These are phyloP conservation scores for Corythornis madagascariensis DNA, from an alignment of 2,113 vertebrate genomes.

Conservation along the genomic window DNA sequence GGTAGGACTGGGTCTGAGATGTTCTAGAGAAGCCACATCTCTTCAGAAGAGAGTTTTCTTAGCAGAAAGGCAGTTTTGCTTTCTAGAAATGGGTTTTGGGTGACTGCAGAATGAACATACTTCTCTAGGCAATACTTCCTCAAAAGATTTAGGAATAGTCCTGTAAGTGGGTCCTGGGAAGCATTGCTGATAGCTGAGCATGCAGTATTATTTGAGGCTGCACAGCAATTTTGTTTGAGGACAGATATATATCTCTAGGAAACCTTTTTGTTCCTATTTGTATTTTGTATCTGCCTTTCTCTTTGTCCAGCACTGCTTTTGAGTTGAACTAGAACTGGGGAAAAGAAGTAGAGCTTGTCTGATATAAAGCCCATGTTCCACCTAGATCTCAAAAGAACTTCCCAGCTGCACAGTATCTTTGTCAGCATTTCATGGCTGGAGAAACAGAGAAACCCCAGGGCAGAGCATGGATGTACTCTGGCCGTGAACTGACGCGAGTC, in stretches of 20 bases:
- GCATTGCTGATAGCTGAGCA: background rate
- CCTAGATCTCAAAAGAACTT: background rate
- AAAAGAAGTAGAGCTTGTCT: background rate
- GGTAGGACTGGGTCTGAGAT: background rate
- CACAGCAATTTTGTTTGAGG: background rate
- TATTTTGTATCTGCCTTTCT: background rate
- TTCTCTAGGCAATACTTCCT: background rate
- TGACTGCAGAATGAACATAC: background rate
- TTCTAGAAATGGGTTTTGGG: background rate
- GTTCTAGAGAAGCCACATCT: background rate
- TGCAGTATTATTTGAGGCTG: background rate
- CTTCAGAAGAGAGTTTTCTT: background rate
- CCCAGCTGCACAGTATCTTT: background rate
- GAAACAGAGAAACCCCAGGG: background rate
- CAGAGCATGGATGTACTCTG: background rate
- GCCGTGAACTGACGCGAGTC: background rate
- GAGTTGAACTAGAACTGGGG: background rate
- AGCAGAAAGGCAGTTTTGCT: background rate
- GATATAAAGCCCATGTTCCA: background rate
- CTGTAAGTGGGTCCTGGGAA: background rate
- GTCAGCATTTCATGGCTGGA: background rate
- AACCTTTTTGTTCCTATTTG: background rate
- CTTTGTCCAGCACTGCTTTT: background rate
- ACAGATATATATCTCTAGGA: background rate
- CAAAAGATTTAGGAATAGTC: background rate